Percentiles rank a stretch among this genome's conserved stretches.
phyloP scores from a whole-genome alignment of 1,140 invertebrate genomes.

The Heliconius eleuchia region DNA sequence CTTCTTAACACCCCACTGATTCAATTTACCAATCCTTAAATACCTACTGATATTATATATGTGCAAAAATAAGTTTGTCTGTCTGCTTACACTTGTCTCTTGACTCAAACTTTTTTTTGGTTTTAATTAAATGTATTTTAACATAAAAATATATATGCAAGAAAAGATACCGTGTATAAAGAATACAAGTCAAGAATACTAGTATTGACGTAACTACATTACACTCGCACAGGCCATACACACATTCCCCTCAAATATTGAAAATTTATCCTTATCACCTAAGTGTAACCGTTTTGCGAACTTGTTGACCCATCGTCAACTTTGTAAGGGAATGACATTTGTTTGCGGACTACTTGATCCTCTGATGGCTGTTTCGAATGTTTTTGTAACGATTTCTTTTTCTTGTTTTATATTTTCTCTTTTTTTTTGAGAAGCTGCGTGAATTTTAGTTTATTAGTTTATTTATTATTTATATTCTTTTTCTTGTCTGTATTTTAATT shows the following conservation, averaged over 20 bases:
- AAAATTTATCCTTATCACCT: slow-evolving; percentile 12
- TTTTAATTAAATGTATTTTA: too few species aligned
- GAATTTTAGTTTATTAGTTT: neutral
- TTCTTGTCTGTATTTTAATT: neutral
- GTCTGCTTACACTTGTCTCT: too few species aligned
- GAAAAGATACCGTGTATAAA: neutral
- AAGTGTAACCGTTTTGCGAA: slow-evolving; percentile 19
- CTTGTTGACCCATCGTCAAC: neutral
- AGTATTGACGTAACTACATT: neutral
- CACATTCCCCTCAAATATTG: neutral
- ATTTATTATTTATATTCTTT: neutral
- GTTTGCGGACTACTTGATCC: slow-evolving; percentile 10
- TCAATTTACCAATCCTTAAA: neutral
- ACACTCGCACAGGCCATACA: neutral
- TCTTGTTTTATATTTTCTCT: neutral
- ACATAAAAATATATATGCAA: too few species aligned
- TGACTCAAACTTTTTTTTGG: too few species aligned
- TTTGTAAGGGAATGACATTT: slow-evolving; percentile 18
- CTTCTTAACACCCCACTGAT: neutral
- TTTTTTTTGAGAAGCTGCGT: neutral
- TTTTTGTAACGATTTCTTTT: neutral
- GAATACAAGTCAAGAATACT: neutral
- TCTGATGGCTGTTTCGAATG: neutral
- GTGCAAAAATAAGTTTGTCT: too few species aligned
- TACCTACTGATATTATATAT: neutral